Evolutionary conservation across 64 coral and sea anemone species (phyloP), one percentile per base, ranked within the genome.

Genomic region (Exaiptasia diaphana): DNA sequence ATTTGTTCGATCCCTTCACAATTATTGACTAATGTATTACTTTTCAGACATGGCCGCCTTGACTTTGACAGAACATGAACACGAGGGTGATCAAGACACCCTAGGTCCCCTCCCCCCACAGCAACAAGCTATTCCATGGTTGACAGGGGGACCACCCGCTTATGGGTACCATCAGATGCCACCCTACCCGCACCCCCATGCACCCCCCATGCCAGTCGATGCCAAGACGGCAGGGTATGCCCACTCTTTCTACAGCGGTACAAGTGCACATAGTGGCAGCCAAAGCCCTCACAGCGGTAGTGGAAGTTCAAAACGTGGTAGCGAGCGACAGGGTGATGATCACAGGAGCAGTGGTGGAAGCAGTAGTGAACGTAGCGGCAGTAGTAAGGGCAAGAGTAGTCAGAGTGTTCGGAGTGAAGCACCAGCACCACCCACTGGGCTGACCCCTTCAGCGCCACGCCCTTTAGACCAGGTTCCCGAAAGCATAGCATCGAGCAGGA

Each of bases 381-480:
- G 95, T 64, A 99, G 95, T 44, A 92, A 88, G 32, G 95, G 85
- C 13, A 89, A 87, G 64, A 65, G 69, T 2, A 72, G 49, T 75
- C 65, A 83, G 29, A 63, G 74, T 62, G 85, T 68, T 26, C 60
- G 75, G 3, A 88, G 85, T 45, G 91, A 95, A 67, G 86, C 59
- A 28, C 84, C 91, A 35, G 79, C 68, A 40, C 81, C 64, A 53
- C 62, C 78, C 17, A n/a, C n/a, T n/a, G n/a, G n/a, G n/a, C 17
- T 50, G 18, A 42, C 36, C 20, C 77, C 41, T n/a, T 13, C 22
- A 32, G 46, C 46, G 38, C 80, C 80, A 41, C 53, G 91, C 68
- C 95, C 90, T 79, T 78, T 99, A 80, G 95, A 99, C 75, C 89
- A 92, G 79, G 90, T 93, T 30, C 95, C 95, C 4, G 95, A 99